A percentile compares a stretch with the other conserved stretches of the same genome.
phyloP scores from a whole-genome alignment of 2,797 vertebrate genomes.

The Kryptolebias ocellatus region DNA sequence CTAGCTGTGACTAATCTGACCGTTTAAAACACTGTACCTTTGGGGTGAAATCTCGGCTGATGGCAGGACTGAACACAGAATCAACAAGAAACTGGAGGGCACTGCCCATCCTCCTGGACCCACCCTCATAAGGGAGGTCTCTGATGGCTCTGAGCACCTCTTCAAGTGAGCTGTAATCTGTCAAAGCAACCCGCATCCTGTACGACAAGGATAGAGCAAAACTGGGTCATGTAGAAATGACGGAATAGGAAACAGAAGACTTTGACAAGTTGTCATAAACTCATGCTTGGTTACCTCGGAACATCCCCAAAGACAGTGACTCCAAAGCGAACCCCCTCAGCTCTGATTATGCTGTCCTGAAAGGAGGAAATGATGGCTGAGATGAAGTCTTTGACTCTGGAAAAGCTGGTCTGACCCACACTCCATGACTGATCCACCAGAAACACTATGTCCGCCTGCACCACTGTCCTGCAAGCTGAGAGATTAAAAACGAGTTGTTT shows the following conservation, averaged over 20 bases:
- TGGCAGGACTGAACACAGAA: slow-evolving; percentile 76
- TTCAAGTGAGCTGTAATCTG: slow-evolving; percentile 79
- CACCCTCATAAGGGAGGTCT: slow-evolving; percentile 78
- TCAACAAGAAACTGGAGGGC: slow-evolving; percentile 84
- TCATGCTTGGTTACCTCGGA: slow-evolving; percentile 77
- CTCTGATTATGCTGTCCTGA: slow-evolving; percentile 66
- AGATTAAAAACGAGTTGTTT: neutral
- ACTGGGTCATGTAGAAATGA: slow-evolving; percentile 10
- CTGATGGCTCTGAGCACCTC: slow-evolving; percentile 80
- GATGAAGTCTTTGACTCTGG: slow-evolving; percentile 83
- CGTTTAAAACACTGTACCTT: slow-evolving; percentile 78
- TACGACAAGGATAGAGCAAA: slow-evolving; percentile 2
- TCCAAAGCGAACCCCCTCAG: slow-evolving; percentile 86
- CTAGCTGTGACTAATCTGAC: neutral
- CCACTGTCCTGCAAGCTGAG: slow-evolving; percentile 85
- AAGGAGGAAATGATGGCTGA: slow-evolving; percentile 79
- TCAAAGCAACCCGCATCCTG: slow-evolving; percentile 86
- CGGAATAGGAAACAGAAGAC: neutral
- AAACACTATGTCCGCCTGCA: slow-evolving; percentile 86
- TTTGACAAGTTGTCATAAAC: slow-evolving; percentile 4
- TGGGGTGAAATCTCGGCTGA: slow-evolving; percentile 79
- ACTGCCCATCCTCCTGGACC: slow-evolving; percentile 79
- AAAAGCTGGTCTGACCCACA: slow-evolving; percentile 76
- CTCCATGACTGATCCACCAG: slow-evolving; percentile 86
- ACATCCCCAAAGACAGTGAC: slow-evolving; percentile 85